Evolutionary conservation across 2,888 invertebrate genomes (phyloP).

Genomic region (Drosophila parthenogenetica): DNA sequence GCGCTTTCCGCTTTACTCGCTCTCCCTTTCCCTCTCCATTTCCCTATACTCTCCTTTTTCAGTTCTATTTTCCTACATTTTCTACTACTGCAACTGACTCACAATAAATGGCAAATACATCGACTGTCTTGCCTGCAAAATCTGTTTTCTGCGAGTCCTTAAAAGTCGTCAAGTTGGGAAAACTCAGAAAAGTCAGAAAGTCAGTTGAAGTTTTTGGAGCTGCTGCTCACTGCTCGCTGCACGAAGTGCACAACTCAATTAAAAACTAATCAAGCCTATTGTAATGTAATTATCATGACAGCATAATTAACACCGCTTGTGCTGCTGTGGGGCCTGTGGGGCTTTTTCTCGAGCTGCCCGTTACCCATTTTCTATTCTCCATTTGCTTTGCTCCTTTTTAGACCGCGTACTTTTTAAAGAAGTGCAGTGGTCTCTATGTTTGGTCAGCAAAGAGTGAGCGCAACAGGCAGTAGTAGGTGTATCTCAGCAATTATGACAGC

Average conservation of each 20-base stretch:
- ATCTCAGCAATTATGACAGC: too few relatives aligned
- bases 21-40: not conserved
- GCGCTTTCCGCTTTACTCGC: constrained; percentile 33
- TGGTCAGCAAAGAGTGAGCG: too few relatives aligned
- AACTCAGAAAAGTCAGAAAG: constrained; percentile 7
- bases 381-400: too few relatives aligned
- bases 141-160: constrained; percentile 15
- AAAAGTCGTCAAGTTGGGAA: not conserved
- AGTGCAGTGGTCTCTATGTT: too few relatives aligned
- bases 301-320: constrained; percentile 74
- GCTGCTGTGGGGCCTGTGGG: constrained; percentile 20
- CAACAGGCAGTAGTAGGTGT: too few relatives aligned
- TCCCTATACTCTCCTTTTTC: not conserved
- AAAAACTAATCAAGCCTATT: constrained; percentile 83
- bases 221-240: constrained; percentile 41
- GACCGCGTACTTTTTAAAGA: too few relatives aligned
- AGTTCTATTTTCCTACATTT: constrained; percentile 10
- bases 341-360: not conserved
- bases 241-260: constrained; percentile 76
- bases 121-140: constrained; percentile 3
- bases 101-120: constrained; percentile 10
- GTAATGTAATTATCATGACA: constrained; percentile 80
- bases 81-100: constrained; percentile 42
- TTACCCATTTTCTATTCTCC: too few relatives aligned
- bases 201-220: constrained; percentile 31